A percentile compares a stretch with the other conserved stretches of the same genome.
phyloP scores from a whole-genome alignment of 2,113 vertebrate species.

The Pluvianellus socialis region DNA sequence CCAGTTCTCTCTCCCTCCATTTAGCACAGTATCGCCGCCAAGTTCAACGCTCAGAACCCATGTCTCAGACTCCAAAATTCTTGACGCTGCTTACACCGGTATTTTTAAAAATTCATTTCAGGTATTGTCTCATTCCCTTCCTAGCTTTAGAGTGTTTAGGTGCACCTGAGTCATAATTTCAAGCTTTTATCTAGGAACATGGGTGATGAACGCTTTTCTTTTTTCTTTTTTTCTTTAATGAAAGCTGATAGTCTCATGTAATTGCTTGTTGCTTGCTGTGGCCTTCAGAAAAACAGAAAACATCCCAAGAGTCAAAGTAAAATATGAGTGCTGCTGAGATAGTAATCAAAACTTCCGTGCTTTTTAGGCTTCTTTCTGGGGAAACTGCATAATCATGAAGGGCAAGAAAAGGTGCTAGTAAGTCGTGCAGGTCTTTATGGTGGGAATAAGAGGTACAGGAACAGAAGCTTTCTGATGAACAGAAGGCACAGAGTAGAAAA shows the following conservation, averaged over 20 bases:
- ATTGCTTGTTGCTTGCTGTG: not conserved
- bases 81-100: not conserved
- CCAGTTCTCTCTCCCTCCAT: not conserved
- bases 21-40: not conserved
- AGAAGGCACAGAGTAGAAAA: constrained; percentile 58
- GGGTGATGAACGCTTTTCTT: not conserved
- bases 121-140: not conserved
- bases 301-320: not conserved
- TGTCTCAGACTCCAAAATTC: not conserved
- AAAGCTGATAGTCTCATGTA: not conserved
- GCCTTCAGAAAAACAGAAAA: not conserved
- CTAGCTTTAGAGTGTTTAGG: not conserved
- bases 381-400: not conserved
- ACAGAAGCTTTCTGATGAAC: constrained; percentile 48
- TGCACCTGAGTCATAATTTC: not conserved
- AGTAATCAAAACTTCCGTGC: not conserved
- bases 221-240: not conserved
- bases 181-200: not conserved
- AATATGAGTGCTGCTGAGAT: not conserved
- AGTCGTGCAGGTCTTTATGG: not conserved
- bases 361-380: not conserved
- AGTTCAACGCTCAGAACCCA: not conserved
- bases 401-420: not conserved
- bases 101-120: not conserved
- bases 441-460: constrained; percentile 24